Conservation (phyloP, 1,140 invertebrate species). For the Bombus waltoni region DNA sequence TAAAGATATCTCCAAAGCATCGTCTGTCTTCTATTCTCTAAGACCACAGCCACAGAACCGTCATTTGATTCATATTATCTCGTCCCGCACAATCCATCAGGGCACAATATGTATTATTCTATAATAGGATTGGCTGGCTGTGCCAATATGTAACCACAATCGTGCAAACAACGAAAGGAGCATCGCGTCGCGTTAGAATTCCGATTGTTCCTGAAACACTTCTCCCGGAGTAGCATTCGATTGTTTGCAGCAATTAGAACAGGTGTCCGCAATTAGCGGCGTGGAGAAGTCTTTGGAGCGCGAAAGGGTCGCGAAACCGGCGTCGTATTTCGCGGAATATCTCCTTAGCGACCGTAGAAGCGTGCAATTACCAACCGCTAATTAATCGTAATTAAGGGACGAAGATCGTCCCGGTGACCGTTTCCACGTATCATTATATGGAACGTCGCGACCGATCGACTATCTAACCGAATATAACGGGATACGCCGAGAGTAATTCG, state of each 20-base stretch:
- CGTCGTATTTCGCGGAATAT: conserved; percentile 30
- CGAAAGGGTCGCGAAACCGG: not conserved
- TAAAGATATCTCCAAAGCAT: not conserved
- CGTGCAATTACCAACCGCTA: not conserved
- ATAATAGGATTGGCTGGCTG: not conserved
- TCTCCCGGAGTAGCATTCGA: not conserved
- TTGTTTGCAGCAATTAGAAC: conserved; percentile 8
- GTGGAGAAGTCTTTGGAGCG: not conserved
- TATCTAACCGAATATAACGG: conserved; percentile 21
- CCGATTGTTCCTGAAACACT: not conserved
- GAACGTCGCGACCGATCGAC: not conserved
- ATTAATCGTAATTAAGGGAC: conserved; percentile 42
- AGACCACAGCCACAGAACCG: not conserved
- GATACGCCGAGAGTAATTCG: conserved; percentile 15
- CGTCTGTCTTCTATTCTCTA: not conserved
- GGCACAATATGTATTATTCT: not conserved
- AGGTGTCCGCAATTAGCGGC: conserved; percentile 26
- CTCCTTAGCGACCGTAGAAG: not conserved
- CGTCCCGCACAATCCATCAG: not conserved
- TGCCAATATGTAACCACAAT: not conserved
- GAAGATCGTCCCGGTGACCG: not conserved
- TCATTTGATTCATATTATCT: not conserved
- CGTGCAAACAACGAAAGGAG: conserved; percentile 1
- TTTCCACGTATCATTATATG: conserved; percentile 24
- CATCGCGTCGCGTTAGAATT: not conserved